These are phyloP conservation scores for Pagrus major DNA, from an alignment of 2,113 vertebrate genomes.

Conservation along the genomic window DNA sequence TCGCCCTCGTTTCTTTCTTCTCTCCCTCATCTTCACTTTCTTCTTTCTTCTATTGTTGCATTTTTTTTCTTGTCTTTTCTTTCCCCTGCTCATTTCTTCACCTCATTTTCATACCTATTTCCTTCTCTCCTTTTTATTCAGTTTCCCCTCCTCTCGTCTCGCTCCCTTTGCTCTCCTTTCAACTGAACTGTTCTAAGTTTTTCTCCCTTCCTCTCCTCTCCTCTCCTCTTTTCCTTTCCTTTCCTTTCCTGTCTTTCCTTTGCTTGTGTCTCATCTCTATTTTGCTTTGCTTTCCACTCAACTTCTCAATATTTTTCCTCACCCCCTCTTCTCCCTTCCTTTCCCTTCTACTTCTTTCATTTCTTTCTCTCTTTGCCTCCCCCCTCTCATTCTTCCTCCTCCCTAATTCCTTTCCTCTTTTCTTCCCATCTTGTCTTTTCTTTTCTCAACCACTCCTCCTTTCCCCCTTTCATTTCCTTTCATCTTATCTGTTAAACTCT, in stretches of 20 bases:
- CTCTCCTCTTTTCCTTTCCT: neutral
- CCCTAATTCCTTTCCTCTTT: too few species aligned
- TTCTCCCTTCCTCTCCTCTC: neutral
- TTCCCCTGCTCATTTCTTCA: neutral
- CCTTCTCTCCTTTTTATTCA: constrained; percentile 18
- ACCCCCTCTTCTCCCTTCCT: neutral
- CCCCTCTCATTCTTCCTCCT: neutral
- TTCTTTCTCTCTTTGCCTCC: neutral
- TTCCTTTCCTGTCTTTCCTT: neutral
- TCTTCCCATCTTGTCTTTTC: neutral
- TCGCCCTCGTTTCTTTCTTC: constrained; percentile 43
- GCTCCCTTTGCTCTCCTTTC: neutral
- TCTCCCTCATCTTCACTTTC: constrained; percentile 45
- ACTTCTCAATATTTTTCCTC: neutral
- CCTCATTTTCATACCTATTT: constrained; percentile 34
- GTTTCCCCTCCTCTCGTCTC: too few species aligned
- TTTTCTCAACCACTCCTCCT: neutral
- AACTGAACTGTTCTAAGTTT: constrained; percentile 8
- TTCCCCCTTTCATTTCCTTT: neutral
- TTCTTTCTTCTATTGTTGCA: constrained; percentile 14
- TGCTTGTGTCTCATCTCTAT: neutral
- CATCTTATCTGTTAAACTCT: too few species aligned
- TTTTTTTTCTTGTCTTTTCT: constrained; percentile 24
- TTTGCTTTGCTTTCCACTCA: neutral
- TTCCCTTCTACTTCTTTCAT: neutral